These are phyloP conservation scores for Lacerta viridis DNA, from an alignment of 2,797 vertebrate genomes.

Conservation along the genomic window DNA sequence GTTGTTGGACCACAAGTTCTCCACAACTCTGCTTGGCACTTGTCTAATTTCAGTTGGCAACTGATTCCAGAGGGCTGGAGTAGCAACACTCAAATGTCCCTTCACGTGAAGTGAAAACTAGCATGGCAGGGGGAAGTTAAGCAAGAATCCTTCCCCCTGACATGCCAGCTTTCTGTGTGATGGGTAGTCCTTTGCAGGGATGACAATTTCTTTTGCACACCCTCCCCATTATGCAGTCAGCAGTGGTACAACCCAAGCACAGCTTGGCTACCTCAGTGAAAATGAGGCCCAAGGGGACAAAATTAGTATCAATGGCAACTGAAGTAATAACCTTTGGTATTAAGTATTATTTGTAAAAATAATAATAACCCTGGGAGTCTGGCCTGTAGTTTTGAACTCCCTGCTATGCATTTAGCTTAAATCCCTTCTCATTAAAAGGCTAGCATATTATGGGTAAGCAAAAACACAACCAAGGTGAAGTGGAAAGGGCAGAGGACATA, in stretches of 20 bases:
- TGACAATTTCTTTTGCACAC: neutral
- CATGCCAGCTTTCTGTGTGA: neutral
- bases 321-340: neutral
- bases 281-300: neutral
- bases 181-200: neutral
- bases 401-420: conserved; percentile 20
- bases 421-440: neutral
- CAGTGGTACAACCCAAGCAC: no score
- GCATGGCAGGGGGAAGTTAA: neutral
- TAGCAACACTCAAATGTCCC: no score
- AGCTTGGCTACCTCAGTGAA: neutral
- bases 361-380: neutral
- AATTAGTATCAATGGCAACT: neutral
- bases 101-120: neutral
- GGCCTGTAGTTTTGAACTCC: conserved; percentile 1
- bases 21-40: no score
- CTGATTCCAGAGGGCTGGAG: no score
- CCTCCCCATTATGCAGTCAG: neutral
- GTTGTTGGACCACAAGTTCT: no score
- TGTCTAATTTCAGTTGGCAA: no score
- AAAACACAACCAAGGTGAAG: conserved; percentile 34
- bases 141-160: neutral
- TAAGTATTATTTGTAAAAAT: neutral
- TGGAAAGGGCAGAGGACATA: conserved; percentile 14
- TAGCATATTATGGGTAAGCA: neutral